Base-by-base conservation (phyloP, 2,888 invertebrate species). In the Rhimphoctona megacephalus region DNA sequence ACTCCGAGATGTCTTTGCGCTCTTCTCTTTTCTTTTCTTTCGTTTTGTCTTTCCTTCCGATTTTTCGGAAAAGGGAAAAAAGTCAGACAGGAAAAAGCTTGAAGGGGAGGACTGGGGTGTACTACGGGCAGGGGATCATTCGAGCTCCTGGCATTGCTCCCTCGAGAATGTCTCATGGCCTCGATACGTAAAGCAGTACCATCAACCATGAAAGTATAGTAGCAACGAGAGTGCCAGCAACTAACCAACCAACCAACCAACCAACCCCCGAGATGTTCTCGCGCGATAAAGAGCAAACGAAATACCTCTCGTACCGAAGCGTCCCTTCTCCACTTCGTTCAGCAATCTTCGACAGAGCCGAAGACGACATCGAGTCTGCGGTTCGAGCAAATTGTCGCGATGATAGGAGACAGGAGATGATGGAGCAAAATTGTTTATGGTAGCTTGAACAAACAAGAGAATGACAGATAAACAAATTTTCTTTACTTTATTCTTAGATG, bases 141-240 rank as follows among this genome's bases (percentile, higher is more conserved):
- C 66, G 72, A 73, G 72, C 36, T 81, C 36, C 84, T 86, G 84
- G 81, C 86, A 84, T 82, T 86, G 78, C 81, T 86, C 86, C 81
- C 86, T 84, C 66, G 86, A 79, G 86, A 57, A 84, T 79, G 69
- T 84, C 78, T 78, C 81, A 74, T 84, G 84, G 74, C 86, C 86
- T 83, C 86, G 86, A 86, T 86, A 86, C 83, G 81, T 84, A 81
- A 86, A 84, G 80, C 85, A 78, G 85, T 64, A 61, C 61, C 61
- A 61, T 61, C 61, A 69, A 46, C 86, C 19, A 52, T 66, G 81
- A 54, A 80, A 80, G 74, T 67, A 57, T 70, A 81, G 64, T 72
- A 61, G 30, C 69, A 25, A 81, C 67, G 76, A 76, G 81, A 83
- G 83, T 81, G 83, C 86, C 78, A 83, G 81, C 80, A 83, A 80